Percentiles rank a stretch among this genome's conserved stretches.
Conservation (phyloP, 2,113 vertebrate genomes). For the Neotragus pygmaeus region DNA sequence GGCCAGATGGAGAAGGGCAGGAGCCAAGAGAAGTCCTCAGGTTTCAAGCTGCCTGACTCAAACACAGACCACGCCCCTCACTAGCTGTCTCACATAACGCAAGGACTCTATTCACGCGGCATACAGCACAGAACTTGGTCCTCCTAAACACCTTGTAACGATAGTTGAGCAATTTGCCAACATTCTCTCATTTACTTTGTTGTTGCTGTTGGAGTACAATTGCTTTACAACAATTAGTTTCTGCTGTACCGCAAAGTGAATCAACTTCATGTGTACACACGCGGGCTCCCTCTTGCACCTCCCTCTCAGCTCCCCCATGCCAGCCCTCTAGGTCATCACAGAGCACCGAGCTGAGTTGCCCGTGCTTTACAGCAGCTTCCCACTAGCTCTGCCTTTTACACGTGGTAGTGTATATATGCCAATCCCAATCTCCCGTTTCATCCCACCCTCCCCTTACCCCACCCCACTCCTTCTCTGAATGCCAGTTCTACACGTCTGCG, state of each 20-base stretch:
- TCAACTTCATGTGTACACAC: not conserved
- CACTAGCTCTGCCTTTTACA: not conserved
- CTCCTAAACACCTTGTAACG: too few relatives aligned
- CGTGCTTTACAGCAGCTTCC: not conserved
- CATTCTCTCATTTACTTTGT: not conserved
- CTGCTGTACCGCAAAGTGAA: not conserved
- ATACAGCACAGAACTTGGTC: rapidly evolving
- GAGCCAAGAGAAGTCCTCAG: rapidly evolving
- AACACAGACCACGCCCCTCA: not conserved
- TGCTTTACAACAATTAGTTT: not conserved
- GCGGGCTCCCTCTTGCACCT: not conserved
- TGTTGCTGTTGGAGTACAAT: not conserved
- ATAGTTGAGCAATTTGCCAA: not conserved
- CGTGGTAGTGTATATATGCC: not conserved
- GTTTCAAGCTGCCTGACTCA: not conserved
- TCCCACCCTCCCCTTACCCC: not conserved
- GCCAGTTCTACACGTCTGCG: not conserved
- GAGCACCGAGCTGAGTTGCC: not conserved
- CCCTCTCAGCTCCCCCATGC: not conserved
- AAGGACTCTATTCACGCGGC: rapidly evolving
- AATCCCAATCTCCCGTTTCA: not conserved
- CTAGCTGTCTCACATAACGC: not conserved
- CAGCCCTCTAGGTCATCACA: not conserved
- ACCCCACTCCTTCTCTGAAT: not conserved
- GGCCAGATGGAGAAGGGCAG: not conserved